Evolutionary conservation across 2,797 vertebrate species (phyloP), one percentile per base, ranked within the genome.

Genomic region (Eutrigla gurnardus): DNA sequence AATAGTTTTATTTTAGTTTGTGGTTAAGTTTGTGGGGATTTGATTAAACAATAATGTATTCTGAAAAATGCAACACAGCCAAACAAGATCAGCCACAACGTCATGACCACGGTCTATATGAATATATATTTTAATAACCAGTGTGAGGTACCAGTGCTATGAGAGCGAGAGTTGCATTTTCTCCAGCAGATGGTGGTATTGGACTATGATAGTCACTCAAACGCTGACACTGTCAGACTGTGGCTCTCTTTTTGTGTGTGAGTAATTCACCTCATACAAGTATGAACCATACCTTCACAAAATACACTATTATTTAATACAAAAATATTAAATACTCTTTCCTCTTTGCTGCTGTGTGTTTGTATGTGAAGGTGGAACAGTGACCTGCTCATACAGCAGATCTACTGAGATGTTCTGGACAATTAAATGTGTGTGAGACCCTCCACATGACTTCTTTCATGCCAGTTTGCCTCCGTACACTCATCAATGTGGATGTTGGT

Each of bases 181-280:
- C 6, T 49, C 77, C 83, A 82, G 66, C 46, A 82, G 83, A 77
- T 77, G 83, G 77, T 17, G 42, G 10, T 43, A 53, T 72, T 65
- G 60, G 3, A 7, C 55, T 60, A 39, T 11, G 52, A 65, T 47
- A 35, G 9, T 52, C 2, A 46, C 12, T 14, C 5, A 47, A 42
- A 13, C 11, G 18, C 11, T 1, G 3, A 18, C 6, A 18, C 10
- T 5, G 6, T 13, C 6, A 65, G 36, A 25, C 42, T 60, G 47
- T 32, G 11, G 6, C 18, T 33, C 4, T 65, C 25, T 39, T 45
- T 1, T 3, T 18, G 40, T 42, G 8, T 50, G 11, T 32, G 2
- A 25, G 2, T 9, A 33, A 47, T 42, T 35, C 37, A 53, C 37
- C 9, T 13, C 52, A n/a, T n/a, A n/a, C n/a, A n/a, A 35, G 13